Percentiles rank a stretch among this genome's conserved stretches.
phyloP scores from a whole-genome alignment of 2,888 invertebrate species.

The Lithophane leautieri region DNA sequence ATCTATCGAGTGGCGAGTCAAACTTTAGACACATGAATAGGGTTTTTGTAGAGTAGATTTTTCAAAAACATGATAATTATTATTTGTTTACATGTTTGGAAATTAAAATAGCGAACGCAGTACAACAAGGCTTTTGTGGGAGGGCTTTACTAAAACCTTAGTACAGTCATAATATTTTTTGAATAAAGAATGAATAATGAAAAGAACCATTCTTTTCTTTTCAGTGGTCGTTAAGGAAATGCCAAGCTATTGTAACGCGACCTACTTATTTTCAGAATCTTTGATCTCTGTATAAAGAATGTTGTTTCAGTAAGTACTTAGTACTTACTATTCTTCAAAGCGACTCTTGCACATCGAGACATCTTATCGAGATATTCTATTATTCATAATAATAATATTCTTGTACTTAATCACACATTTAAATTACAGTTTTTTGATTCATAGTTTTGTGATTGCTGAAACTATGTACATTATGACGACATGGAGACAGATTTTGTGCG shows the following conservation, averaged over 20 bases:
- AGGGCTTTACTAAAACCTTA: constrained; percentile 20
- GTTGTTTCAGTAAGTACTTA: constrained; percentile 1
- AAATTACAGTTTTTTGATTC: background rate
- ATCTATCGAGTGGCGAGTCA: too few relatives aligned
- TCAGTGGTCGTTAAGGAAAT: background rate
- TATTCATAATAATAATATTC: background rate
- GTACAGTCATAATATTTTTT: constrained; percentile 19
- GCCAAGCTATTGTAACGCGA: constrained; percentile 5
- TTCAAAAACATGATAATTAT: too few relatives aligned
- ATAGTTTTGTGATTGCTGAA: too few relatives aligned
- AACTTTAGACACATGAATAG: too few relatives aligned
- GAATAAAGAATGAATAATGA: constrained; percentile 34
- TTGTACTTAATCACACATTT: background rate
- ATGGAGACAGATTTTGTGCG: background rate
- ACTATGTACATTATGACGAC: too few relatives aligned
- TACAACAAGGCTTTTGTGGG: background rate
- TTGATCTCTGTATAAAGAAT: constrained; percentile 22
- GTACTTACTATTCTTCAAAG: constrained; percentile 2
- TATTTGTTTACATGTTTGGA: background rate
- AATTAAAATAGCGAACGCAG: background rate
- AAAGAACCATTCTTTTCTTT: constrained; percentile 27
- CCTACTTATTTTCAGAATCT: constrained; percentile 15
- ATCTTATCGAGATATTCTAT: background rate
- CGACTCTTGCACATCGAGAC: background rate
- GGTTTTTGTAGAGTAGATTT: too few relatives aligned